Percentiles rank a stretch among this genome's conserved stretches.
Evolutionary conservation across 2,113 vertebrate genomes (phyloP).

Genomic region (Lagopus muta): DNA sequence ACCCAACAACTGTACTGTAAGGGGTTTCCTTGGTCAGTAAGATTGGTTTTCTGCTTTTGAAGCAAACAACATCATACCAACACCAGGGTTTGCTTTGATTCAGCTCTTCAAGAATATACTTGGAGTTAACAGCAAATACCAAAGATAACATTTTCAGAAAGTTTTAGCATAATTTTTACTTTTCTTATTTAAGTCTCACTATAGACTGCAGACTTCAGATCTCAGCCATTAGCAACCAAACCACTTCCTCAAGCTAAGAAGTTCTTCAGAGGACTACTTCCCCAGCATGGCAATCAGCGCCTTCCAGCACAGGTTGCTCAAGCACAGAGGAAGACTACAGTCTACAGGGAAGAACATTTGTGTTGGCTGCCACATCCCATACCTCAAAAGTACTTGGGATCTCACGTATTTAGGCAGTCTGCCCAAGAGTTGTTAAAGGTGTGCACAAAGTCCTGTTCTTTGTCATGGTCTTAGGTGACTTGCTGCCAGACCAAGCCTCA

Average conservation of each 20-base stretch:
- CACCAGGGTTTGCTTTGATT: not conserved
- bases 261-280: not conserved
- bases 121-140: not conserved
- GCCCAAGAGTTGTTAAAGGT: not conserved
- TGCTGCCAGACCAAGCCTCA: not conserved
- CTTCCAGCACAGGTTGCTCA: not conserved
- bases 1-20: not conserved
- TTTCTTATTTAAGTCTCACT: not conserved
- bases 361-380: not conserved
- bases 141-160: not conserved
- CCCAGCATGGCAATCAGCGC: not conserved
- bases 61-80: not conserved
- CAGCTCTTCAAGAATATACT: not conserved
- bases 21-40: not conserved
- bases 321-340: not conserved
- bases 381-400: not conserved
- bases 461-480: not conserved
- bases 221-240: not conserved
- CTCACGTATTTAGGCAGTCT: not conserved
- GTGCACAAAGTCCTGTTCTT: not conserved
- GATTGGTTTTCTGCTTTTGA: not conserved
- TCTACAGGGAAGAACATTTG: not conserved
- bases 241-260: not conserved
- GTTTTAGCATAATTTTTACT: not conserved
- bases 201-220: not conserved